phyloP scores from a whole-genome alignment of 2,888 invertebrate species.

The Phanerotoma sp. region DNA sequence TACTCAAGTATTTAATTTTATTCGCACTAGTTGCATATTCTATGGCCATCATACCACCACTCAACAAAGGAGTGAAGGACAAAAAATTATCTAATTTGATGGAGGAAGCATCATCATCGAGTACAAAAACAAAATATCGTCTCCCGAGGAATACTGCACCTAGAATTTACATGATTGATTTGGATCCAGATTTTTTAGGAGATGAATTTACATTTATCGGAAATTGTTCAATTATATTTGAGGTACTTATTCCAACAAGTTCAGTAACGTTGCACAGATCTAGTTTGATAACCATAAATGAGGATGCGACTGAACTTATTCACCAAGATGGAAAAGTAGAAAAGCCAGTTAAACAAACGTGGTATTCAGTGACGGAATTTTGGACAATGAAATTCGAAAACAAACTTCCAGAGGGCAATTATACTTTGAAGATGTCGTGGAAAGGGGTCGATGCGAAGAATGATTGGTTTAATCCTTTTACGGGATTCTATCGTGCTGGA shows the following conservation, averaged over 20 bases:
- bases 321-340: slow-evolving; percentile 12
- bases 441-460: background rate
- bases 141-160: slow-evolving; percentile 61
- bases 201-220: slow-evolving; percentile 39
- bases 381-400: slow-evolving; percentile 23
- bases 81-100: background rate
- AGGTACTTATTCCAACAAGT: slow-evolving; percentile 27
- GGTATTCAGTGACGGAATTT: slow-evolving; percentile 21
- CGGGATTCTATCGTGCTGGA: background rate
- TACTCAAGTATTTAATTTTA: no score
- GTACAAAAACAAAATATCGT: slow-evolving; percentile 51
- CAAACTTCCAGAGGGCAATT: slow-evolving; percentile 54
- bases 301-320: slow-evolving; percentile 23
- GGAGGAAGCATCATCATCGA: no score
- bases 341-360: slow-evolving; percentile 19
- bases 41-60: no score
- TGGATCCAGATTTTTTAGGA: slow-evolving; percentile 59
- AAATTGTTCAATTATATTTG: slow-evolving; percentile 28
- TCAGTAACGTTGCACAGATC: slow-evolving; percentile 27
- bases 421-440: slow-evolving; percentile 61
- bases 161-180: slow-evolving; percentile 59
- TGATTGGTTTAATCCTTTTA: background rate
- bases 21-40: no score
- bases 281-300: slow-evolving; percentile 21
- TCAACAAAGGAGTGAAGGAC: background rate